A percentile compares a stretch with the other conserved stretches of the same genome.
Evolutionary conservation across 1,140 invertebrate genomes (phyloP).

Genomic region (Hyles vespertilio): DNA sequence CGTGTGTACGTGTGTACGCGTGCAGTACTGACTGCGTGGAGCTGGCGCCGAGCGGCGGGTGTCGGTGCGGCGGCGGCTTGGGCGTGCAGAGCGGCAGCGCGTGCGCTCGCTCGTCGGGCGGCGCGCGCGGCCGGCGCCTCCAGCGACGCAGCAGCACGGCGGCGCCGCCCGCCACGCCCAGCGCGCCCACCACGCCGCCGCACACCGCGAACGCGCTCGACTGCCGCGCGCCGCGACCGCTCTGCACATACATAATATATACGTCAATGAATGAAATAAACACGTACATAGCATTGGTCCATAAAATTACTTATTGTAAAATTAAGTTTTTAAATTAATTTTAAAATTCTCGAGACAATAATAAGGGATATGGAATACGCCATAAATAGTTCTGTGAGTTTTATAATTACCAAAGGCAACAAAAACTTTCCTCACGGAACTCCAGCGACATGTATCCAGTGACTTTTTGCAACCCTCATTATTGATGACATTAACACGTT

Average conservation of each 20-base stretch:
- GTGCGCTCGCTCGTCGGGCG: conserved; percentile 22
- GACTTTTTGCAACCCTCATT: too few relatives aligned
- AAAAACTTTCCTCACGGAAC: too few relatives aligned
- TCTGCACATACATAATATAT: conserved; percentile 1
- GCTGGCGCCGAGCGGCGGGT: conserved; percentile 26
- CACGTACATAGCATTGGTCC: too few relatives aligned
- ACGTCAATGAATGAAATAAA: not conserved
- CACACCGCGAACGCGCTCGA: conserved; percentile 43
- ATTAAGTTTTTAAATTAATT: too few relatives aligned
- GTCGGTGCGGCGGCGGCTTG: conserved; percentile 12
- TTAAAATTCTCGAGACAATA: too few relatives aligned
- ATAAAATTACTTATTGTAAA: too few relatives aligned
- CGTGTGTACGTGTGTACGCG: not conserved
- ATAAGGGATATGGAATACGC: too few relatives aligned
- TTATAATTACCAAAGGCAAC: too few relatives aligned
- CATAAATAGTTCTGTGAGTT: too few relatives aligned
- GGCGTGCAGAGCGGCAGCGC: conserved; percentile 9
- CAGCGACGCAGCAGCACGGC: conserved; percentile 70
- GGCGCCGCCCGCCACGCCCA: conserved; percentile 67
- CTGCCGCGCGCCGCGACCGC: conserved; percentile 20
- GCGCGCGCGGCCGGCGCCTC: conserved; percentile 57
- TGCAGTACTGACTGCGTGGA: conserved; percentile 35
- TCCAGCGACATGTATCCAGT: too few relatives aligned
- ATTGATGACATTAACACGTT: too few relatives aligned
- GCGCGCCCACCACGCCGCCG: conserved; percentile 55